Evolutionary conservation across 2,888 invertebrate species (phyloP).

Genomic region (Lepidochitona cinerea): DNA sequence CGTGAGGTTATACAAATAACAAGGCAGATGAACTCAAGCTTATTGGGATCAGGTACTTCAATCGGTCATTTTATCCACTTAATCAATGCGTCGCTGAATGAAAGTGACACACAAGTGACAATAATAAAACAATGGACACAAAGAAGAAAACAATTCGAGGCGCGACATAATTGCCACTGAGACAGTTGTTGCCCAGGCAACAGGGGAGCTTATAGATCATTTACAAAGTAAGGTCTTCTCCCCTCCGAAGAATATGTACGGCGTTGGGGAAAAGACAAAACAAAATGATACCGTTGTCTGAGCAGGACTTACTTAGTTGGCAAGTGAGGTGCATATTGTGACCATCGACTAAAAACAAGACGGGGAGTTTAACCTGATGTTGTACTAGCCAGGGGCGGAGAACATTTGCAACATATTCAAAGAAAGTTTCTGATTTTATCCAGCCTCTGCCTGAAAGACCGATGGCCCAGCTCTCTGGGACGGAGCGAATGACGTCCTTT

Average conservation of each 20-base stretch:
- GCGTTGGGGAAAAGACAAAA: constrained; percentile 26
- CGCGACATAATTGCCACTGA: too few species aligned
- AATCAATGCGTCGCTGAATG: too few species aligned
- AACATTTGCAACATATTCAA: constrained; percentile 7
- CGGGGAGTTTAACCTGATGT: background rate
- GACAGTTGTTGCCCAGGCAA: too few species aligned
- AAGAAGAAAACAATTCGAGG: too few species aligned
- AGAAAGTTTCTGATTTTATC: constrained; percentile 7
- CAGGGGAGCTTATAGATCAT: too few species aligned
- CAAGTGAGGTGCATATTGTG: background rate
- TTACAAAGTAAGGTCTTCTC: too few species aligned
- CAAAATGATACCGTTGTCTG: constrained; percentile 21
- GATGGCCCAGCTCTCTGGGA: constrained; percentile 3
- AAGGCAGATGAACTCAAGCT: too few species aligned
- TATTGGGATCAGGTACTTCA: too few species aligned
- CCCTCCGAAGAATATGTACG: constrained; percentile 24
- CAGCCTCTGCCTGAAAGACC: background rate
- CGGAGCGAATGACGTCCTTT: background rate
- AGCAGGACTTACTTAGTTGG: background rate
- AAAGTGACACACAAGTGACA: too few species aligned
- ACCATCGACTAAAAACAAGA: constrained; percentile 4
- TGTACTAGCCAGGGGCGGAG: constrained; percentile 1
- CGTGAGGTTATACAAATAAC: too few species aligned
- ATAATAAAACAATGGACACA: too few species aligned
- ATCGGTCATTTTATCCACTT: too few species aligned